Base-by-base conservation (phyloP, 2,888 invertebrate species). In the Pocota personata region DNA sequence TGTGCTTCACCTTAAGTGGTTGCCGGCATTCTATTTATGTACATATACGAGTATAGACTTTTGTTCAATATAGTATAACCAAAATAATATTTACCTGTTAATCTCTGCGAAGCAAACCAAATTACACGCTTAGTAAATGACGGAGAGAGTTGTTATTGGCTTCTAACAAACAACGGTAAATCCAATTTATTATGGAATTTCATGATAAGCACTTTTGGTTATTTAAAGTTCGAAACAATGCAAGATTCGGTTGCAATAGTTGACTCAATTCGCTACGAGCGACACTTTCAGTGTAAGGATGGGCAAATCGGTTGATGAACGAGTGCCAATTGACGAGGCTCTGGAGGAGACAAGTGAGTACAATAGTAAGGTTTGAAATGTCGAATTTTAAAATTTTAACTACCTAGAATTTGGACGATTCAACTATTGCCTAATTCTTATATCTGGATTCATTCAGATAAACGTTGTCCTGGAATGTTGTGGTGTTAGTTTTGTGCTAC, bases 391-490 rank as follows among this genome's bases (percentile, higher is more conserved):
- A 60, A 48, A 21, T n/a, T 1, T 32, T 30, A 12, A 16, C 6
- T 35, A 24, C 24, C 8, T 82, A 93, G 94, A 93, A 50, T 93
- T 93, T 89, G 94, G 94, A 30, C 90, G 90, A 87, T 94, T 94
- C 88, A 94, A 94, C 88, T 90, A 91, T 62, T 88, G 90, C 55
- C 89, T 94, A 30, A 90, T 94, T 79, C 66, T 93, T 3, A 88
- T 94, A 79, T 93, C 93, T 88, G 94, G 94, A 3, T 91, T 93
- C 87, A 93, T 93, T 0, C 92, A 94, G 79, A 91, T 93, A 43
- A 93, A 93, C 88, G 93, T 94, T 73, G 55, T 89, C 1, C 67
- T 91, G 37, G 91, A 91, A 88, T 93, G 94, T 27, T 91, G 94
- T 48, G 93, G 91, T 8, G 90, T 92, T 10, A 93, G 94, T 57